Conservation (phyloP, 2,113 vertebrate genomes). For the Dipodomys ordii region DNA sequence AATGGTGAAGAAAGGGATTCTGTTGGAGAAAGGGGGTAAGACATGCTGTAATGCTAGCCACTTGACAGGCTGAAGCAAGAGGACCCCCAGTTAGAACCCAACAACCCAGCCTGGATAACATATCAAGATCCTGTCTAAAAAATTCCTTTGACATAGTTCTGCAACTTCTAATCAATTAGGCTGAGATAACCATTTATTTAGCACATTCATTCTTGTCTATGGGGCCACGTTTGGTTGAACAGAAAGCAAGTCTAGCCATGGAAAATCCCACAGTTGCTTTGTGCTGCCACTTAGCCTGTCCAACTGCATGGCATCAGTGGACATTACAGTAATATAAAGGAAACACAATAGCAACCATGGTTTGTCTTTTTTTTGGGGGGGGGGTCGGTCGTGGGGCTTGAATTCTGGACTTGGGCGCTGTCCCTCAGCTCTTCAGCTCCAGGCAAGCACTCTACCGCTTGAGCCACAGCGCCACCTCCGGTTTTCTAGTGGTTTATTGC, state of each 20-base stretch:
- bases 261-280: not conserved
- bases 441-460: too few relatives aligned
- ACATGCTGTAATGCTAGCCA: too few relatives aligned
- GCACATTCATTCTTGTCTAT: not conserved
- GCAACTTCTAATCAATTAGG: slow-evolving; percentile 52
- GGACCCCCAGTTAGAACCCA: not conserved
- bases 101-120: not conserved
- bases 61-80: not conserved
- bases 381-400: too few relatives aligned
- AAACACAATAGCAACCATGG: slow-evolving; percentile 19
- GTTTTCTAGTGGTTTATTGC: too few relatives aligned
- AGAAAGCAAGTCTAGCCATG: not conserved
- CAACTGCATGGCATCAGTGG: not conserved
- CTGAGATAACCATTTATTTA: not conserved
- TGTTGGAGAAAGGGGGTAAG: too few relatives aligned
- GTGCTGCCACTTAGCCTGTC: not conserved
- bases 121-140: not conserved
- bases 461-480: too few relatives aligned
- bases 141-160: slow-evolving; percentile 50
- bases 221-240: not conserved
- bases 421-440: too few relatives aligned
- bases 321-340: not conserved
- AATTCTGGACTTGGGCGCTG: too few relatives aligned
- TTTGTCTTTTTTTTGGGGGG: not conserved
- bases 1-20: not conserved